These are phyloP conservation scores for Phengaris alcon DNA, from an alignment of 2,888 invertebrate genomes.

Conservation along the genomic window DNA sequence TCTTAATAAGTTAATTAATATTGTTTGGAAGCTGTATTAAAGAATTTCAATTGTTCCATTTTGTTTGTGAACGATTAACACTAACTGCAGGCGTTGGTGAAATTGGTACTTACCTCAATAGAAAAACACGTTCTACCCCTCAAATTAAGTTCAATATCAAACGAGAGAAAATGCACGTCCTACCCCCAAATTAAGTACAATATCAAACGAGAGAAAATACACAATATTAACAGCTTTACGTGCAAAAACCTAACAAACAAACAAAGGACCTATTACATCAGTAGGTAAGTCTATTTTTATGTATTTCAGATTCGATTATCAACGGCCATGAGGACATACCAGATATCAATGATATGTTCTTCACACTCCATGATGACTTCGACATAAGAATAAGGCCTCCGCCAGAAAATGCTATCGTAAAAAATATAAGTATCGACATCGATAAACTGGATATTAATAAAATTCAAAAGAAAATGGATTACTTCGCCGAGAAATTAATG, in stretches of 20 bases:
- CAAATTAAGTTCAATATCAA: neutral
- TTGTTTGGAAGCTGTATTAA: neutral
- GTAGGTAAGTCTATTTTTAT: slow-evolving; percentile 1
- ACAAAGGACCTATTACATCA: neutral
- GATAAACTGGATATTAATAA: slow-evolving; percentile 38
- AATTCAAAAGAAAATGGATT: slow-evolving; percentile 35
- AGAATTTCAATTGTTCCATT: no score
- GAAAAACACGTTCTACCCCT: neutral
- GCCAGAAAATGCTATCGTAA: slow-evolving; percentile 31
- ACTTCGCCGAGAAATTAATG: neutral
- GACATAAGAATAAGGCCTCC: neutral
- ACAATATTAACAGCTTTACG: neutral
- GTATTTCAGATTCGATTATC: neutral
- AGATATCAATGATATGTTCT: slow-evolving; percentile 38
- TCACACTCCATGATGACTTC: slow-evolving; percentile 32
- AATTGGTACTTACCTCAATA: no score
- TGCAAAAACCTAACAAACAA: neutral
- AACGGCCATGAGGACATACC: slow-evolving; percentile 1
- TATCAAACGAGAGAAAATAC: neutral
- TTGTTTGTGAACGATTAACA: no score
- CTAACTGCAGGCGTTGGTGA: no score
- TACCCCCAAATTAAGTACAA: neutral
- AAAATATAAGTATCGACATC: slow-evolving; percentile 38
- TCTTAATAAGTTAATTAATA: no score
- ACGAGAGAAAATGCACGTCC: neutral